Conservation (phyloP, 35 echinoderm and acorn worm genomes). For the Apostichopus californicus region DNA sequence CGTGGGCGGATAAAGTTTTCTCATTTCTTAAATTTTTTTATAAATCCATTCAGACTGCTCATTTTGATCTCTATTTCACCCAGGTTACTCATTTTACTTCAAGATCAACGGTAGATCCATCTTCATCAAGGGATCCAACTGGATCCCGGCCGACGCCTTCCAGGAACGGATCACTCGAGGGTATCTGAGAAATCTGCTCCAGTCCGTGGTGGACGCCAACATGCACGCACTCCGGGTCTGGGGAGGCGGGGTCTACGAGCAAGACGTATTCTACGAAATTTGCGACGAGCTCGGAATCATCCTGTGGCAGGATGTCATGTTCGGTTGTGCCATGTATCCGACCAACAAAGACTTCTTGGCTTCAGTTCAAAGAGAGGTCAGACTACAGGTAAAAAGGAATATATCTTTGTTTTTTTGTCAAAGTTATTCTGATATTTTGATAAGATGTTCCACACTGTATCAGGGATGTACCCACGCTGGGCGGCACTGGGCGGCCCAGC, state of each 20-base stretch:
- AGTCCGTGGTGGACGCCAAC: conserved; percentile 87
- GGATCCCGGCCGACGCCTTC: conserved; percentile 95
- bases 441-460: no score
- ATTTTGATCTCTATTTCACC: background rate
- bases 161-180: conserved; percentile 68
- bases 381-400: conserved; percentile 63
- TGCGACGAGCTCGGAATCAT: conserved; percentile 84
- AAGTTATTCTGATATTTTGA: no score
- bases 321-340: conserved; percentile 89
- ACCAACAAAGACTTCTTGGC: conserved; percentile 63
- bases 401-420: no score
- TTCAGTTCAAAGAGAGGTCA: conserved; percentile 74
- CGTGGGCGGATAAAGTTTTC: no score
- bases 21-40: background rate
- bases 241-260: conserved; percentile 95
- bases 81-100: conserved; percentile 90
- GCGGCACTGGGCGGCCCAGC: no score
- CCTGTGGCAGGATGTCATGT: conserved; percentile 97
- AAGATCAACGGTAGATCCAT: conserved; percentile 78
- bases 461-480: no score
- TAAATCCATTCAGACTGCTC: background rate
- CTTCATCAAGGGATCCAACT: conserved; percentile 95
- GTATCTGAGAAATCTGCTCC: conserved; percentile 59
- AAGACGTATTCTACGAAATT: conserved; percentile 84
- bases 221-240: conserved; percentile 88